Evolutionary conservation across 2,888 invertebrate genomes (phyloP).

Genomic region (Hirudinaria manillensis): DNA sequence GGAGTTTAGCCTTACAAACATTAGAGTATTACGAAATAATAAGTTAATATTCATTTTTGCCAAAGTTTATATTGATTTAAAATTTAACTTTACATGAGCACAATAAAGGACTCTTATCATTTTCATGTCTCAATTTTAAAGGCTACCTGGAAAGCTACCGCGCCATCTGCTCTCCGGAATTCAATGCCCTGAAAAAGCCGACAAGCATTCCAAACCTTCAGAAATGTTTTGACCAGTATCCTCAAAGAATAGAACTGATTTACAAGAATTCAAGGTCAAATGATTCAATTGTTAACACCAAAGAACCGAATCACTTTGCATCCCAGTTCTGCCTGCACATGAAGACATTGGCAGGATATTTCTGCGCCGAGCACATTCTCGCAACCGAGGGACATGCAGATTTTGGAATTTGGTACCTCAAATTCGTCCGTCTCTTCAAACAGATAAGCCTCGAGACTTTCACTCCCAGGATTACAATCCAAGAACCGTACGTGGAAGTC

Average conservation of each 20-base stretch:
- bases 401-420: conserved; percentile 23
- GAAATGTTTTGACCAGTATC: conserved; percentile 22
- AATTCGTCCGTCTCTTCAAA: conserved; percentile 15
- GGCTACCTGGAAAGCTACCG: background rate
- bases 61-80: too few relatives aligned
- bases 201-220: background rate
- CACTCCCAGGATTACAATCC: background rate
- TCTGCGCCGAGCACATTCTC: conserved; percentile 25
- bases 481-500: background rate
- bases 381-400: conserved; percentile 9
- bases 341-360: background rate
- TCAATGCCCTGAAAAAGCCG: background rate
- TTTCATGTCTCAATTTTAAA: background rate
- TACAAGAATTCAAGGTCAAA: conserved; percentile 6
- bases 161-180: background rate
- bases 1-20: too few relatives aligned
- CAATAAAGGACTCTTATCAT: too few relatives aligned
- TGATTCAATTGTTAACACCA: background rate
- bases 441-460: conserved; percentile 14
- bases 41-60: too few relatives aligned
- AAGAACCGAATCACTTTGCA: background rate
- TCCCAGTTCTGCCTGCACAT: conserved; percentile 11
- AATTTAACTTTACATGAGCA: too few relatives aligned
- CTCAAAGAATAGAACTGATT: conserved; percentile 22
- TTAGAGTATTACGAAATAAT: too few relatives aligned